phyloP scores from a whole-genome alignment of 2,113 vertebrate species.

The Varanus salvator region DNA sequence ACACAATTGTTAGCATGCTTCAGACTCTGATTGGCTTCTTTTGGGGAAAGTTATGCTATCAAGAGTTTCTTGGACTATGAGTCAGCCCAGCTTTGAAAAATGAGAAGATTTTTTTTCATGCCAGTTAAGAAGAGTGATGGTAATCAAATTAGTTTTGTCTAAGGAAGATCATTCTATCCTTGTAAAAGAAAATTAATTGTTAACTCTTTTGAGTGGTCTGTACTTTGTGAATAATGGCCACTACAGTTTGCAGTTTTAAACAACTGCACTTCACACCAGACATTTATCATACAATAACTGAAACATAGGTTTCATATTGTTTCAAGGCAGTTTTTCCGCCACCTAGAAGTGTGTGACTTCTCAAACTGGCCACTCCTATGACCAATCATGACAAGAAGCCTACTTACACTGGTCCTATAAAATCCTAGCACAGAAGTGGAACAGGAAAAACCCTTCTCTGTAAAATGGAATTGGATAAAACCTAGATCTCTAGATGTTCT shows the following conservation, averaged over 20 bases:
- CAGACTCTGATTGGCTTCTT: neutral
- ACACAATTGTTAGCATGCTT: constrained; percentile 19
- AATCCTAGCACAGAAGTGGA: neutral
- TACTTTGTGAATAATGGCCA: neutral
- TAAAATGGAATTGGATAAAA: neutral
- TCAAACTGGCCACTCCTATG: neutral
- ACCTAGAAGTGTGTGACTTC: neutral
- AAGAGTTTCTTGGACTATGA: constrained; percentile 16
- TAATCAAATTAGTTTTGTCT: constrained; percentile 26
- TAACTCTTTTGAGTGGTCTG: constrained; percentile 15
- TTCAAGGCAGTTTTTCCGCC: neutral
- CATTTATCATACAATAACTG: neutral
- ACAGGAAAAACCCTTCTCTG: no score
- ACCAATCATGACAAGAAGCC: neutral
- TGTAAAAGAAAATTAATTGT: constrained; percentile 13
- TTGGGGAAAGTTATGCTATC: constrained; percentile 4
- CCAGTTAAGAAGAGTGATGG: constrained; percentile 16
- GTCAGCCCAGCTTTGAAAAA: constrained; percentile 45
- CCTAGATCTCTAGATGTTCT: neutral
- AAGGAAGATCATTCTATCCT: constrained; percentile 12
- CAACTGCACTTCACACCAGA: neutral
- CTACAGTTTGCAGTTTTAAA: neutral
- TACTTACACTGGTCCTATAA: neutral
- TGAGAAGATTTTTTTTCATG: constrained; percentile 39
- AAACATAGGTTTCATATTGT: neutral